Evolutionary conservation across 92 coral and sea anemone species (phyloP), one percentile per base, ranked within the genome.

Genomic region (Actinernus sp.): DNA sequence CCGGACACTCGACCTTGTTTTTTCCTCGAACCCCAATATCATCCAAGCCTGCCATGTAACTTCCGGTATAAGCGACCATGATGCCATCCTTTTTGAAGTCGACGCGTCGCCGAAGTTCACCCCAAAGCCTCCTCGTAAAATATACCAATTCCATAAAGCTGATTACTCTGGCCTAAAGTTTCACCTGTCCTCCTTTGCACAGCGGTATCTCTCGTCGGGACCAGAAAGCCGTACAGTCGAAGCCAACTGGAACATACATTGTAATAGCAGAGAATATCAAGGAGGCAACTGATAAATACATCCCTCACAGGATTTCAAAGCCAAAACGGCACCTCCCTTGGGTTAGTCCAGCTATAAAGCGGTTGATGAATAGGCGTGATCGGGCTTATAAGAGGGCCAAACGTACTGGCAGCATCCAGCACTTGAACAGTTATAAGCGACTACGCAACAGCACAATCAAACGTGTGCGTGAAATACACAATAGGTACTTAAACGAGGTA

Each of bases 321-420:
- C 52, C 31, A 17, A 72, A 60, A 29, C 73, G 73, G 26, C 73
- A 53, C 82, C 82, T 74, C 47, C 57, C 73, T 12, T 74, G 72
- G 82, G 73, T 74, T n/a, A 75, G 74, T 33, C 65, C 65, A 16
- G 6, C 74, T 30, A 57, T 71, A 24, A 79, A 79, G 25, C 58
- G 73, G 18, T 6, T 58, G 50, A 71, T 70, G 73, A 79, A 79
- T 47, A 79, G 58, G 44, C 79, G 73, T 30, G 73, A 71, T 73
- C 55, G 78, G n/a, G 85, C 77, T 31, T 56, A 71, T 37, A 30
- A 64, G 45, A 47, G 47, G 28, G 59, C 58, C 18, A 14, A 44
- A 43, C 59, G 45, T 19, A 64, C 57, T 25, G 58, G 60, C 30
- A 64, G 32, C 45, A 58, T 53, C 41, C 40, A 43, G 3, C 72